Percentiles rank a stretch among this genome's conserved stretches.
Conservation (phyloP, 2,797 vertebrate genomes). For the Phataginus tricuspis region DNA sequence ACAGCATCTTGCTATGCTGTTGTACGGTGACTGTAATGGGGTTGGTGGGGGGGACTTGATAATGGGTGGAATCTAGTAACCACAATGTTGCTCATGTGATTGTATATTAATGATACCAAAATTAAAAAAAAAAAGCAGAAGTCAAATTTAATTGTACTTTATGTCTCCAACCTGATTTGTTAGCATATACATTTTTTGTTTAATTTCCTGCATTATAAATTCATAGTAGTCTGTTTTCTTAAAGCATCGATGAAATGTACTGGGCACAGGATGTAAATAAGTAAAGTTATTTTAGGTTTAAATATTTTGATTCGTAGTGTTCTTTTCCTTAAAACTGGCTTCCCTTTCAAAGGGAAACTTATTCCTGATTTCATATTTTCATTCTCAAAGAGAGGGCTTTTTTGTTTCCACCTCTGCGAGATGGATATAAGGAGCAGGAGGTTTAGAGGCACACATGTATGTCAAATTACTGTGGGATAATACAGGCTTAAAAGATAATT, state of each 20-base stretch:
- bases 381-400: neutral
- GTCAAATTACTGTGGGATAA: neutral
- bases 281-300: neutral
- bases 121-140: neutral
- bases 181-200: neutral
- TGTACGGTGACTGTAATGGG: too few species aligned
- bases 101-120: too few species aligned
- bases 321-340: neutral
- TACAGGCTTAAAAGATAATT: neutral
- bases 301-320: neutral
- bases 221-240: neutral
- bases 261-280: neutral
- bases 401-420: neutral
- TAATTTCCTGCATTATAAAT: neutral
- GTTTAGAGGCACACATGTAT: neutral
- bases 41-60: too few species aligned
- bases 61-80: too few species aligned
- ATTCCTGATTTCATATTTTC: neutral
- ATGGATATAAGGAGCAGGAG: neutral
- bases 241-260: neutral
- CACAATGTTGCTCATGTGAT: too few species aligned
- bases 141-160: neutral
- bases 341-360: neutral
- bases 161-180: neutral
- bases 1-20: too few species aligned